These are phyloP conservation scores for Varroa destructor DNA, from an alignment of 1,140 invertebrate genomes.

Conservation along the genomic window DNA sequence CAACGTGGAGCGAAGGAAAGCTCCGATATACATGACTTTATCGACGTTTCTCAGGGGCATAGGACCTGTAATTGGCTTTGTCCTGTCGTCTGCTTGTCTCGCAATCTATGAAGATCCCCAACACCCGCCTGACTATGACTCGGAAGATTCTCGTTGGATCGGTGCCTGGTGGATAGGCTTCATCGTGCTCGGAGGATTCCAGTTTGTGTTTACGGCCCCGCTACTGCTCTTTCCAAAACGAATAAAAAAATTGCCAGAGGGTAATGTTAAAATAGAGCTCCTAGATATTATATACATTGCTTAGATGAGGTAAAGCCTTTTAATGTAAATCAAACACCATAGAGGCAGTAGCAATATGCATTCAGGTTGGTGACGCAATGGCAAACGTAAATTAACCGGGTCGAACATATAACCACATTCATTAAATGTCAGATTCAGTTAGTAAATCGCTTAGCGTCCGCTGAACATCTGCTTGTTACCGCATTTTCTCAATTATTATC, in stretches of 20 bases:
- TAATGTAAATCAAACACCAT: too few relatives aligned
- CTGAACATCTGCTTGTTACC: too few relatives aligned
- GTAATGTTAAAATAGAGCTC: not conserved
- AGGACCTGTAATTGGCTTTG: constrained; percentile 31
- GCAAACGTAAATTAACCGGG: too few relatives aligned
- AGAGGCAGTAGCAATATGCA: too few relatives aligned
- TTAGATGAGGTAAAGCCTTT: too few relatives aligned
- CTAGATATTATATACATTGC: too few relatives aligned
- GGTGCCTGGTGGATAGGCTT: constrained; percentile 38
- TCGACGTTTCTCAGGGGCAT: constrained; percentile 31
- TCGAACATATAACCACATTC: too few relatives aligned
- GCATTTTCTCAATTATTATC: too few relatives aligned
- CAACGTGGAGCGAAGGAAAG: constrained; percentile 38
- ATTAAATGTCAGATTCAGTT: too few relatives aligned
- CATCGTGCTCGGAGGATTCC: constrained; percentile 32
- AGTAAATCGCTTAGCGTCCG: too few relatives aligned
- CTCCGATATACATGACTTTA: constrained; percentile 34
- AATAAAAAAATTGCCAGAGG: not conserved
- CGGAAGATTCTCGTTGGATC: constrained; percentile 35
- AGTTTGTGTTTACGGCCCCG: constrained; percentile 33
- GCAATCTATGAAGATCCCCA: constrained; percentile 32
- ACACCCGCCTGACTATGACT: constrained; percentile 32
- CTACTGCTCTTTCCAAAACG: constrained; percentile 31
- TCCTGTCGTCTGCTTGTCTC: constrained; percentile 31
- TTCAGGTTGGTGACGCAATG: too few relatives aligned